phyloP scores from a whole-genome alignment of 2,797 vertebrate species.

The Smutsia temminckii region DNA sequence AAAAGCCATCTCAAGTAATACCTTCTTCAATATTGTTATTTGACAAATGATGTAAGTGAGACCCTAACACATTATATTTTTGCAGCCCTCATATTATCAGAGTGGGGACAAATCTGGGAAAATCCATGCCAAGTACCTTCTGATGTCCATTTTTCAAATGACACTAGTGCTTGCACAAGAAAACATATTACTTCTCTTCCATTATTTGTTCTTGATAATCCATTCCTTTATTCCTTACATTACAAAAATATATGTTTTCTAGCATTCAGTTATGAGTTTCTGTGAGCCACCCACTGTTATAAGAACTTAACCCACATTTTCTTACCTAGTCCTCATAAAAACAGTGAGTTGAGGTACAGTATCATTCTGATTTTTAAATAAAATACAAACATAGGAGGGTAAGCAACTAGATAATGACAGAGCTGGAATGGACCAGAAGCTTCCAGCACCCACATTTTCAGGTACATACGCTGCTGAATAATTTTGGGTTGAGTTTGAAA shows the following conservation, averaged over 20 bases:
- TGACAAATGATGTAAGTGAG: not conserved
- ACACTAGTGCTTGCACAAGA: fast-evolving
- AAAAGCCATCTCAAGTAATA: not conserved
- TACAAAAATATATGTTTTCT: not conserved
- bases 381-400: not conserved
- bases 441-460: not conserved
- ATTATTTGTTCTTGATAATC: not conserved
- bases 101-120: not conserved
- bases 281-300: not conserved
- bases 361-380: not conserved
- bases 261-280: not conserved
- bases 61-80: not conserved
- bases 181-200: not conserved
- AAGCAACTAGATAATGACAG: not conserved
- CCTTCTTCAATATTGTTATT: not conserved
- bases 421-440: not conserved
- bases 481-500: not conserved
- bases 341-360: not conserved
- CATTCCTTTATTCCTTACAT: not conserved
- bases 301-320: not conserved
- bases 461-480: not conserved
- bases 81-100: too few relatives aligned
- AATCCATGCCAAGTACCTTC: not conserved
- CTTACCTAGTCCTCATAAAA: not conserved
- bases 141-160: not conserved